A percentile compares a stretch with the other conserved stretches of the same genome.
Conservation (phyloP, 2,113 vertebrate genomes). For the Carettochelys insculpta region DNA sequence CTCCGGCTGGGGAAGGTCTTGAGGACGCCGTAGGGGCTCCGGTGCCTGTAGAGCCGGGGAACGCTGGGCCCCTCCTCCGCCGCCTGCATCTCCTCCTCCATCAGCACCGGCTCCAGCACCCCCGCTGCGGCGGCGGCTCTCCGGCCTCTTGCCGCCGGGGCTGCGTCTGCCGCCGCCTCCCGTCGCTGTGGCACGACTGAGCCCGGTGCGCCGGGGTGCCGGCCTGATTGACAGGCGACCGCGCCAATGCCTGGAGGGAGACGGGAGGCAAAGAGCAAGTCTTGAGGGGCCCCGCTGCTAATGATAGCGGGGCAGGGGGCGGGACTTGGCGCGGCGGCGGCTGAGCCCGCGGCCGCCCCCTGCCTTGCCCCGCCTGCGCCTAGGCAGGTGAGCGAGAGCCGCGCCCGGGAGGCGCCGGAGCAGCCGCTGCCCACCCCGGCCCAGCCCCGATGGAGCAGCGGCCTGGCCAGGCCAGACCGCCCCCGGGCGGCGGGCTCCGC, state of each 20-base stretch:
- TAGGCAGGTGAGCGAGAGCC: not conserved
- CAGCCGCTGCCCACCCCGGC: not conserved
- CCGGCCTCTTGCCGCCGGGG: constrained; percentile 67
- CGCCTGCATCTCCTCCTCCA: constrained; percentile 87
- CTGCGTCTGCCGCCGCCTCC: constrained; percentile 54
- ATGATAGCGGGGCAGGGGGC: constrained; percentile 74
- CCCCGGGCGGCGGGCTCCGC: too few relatives aligned
- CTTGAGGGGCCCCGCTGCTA: constrained; percentile 79
- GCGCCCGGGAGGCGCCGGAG: too few relatives aligned
- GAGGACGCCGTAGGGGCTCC: constrained; percentile 88
- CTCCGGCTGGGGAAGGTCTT: constrained; percentile 89
- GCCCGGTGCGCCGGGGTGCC: constrained; percentile 60
- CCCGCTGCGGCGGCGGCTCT: constrained; percentile 46
- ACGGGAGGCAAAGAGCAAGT: constrained; percentile 75
- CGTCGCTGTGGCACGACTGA: constrained; percentile 72
- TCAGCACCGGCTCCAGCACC: constrained; percentile 71
- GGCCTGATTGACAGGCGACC: constrained; percentile 86
- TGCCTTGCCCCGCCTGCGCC: not conserved
- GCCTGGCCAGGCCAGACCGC: too few relatives aligned
- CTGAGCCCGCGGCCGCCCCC: not conserved
- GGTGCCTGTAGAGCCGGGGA: constrained; percentile 89
- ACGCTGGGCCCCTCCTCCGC: constrained; percentile 89
- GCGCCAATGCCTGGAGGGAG: constrained; percentile 92
- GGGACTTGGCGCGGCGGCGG: constrained; percentile 46
- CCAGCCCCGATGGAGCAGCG: too few relatives aligned